These are phyloP conservation scores for Lichenostomus cassidix DNA, from an alignment of 2,113 vertebrate species.

Conservation along the genomic window DNA sequence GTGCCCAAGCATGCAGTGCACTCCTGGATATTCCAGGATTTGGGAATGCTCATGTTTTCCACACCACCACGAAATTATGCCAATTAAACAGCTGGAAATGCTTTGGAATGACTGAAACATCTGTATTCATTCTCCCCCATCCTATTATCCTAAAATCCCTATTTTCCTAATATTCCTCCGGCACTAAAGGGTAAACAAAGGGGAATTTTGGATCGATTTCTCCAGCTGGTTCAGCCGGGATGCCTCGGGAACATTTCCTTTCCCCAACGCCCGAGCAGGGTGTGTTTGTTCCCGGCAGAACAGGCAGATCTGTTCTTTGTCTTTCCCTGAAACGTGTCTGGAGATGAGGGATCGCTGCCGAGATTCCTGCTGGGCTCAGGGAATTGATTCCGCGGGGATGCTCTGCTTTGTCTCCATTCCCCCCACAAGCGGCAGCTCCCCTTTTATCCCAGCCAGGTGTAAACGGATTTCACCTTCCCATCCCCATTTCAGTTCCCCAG, in stretches of 20 bases:
- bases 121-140: neutral
- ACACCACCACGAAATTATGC: fast-evolving
- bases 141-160: neutral
- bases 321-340: neutral
- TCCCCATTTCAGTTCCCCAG: neutral
- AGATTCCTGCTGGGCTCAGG: neutral
- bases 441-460: neutral
- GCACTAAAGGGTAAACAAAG: neutral
- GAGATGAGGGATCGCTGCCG: neutral
- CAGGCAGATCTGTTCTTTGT: constrained; percentile 16
- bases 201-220: neutral
- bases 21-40: neutral
- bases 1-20: neutral
- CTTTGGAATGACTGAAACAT: neutral
- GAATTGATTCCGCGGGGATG: neutral
- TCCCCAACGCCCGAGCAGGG: neutral
- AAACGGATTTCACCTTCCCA: neutral
- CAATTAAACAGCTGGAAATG: neutral
- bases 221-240: neutral
- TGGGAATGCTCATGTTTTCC: fast-evolving
- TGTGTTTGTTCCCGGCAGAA: neutral
- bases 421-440: neutral
- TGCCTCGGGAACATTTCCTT: neutral
- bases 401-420: neutral
- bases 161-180: fast-evolving